Evolutionary conservation across 2,888 invertebrate genomes (phyloP).

Genomic region (Drosophila atroscutellata): DNA sequence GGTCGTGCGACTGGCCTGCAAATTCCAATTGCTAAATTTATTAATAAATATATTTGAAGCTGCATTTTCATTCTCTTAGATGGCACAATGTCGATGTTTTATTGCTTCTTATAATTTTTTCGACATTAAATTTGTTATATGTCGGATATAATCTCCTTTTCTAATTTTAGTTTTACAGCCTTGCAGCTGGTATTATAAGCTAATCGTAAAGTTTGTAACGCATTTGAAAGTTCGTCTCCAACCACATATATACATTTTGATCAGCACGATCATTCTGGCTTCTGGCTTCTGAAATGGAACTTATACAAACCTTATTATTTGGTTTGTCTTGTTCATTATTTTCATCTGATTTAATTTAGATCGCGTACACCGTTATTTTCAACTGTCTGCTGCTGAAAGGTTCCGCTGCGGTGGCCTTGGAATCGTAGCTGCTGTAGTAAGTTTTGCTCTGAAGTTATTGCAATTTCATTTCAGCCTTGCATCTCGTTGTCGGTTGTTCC

Average conservation of each 20-base stretch:
- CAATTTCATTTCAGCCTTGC: too few relatives aligned
- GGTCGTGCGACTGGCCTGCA: constrained; percentile 69
- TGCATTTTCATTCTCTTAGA: constrained; percentile 10
- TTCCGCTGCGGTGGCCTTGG: neutral
- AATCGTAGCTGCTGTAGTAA: neutral
- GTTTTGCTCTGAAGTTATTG: too few relatives aligned
- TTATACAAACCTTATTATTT: neutral
- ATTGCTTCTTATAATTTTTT: neutral
- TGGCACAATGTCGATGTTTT: neutral
- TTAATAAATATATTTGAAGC: constrained; percentile 39
- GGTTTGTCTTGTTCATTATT: neutral
- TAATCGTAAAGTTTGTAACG: neutral
- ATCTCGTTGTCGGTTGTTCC: too few relatives aligned
- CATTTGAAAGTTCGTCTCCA: neutral
- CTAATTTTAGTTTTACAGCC: neutral
- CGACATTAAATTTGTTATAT: neutral
- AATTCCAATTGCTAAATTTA: constrained; percentile 52
- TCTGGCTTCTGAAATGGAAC: neutral
- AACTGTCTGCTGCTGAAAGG: neutral
- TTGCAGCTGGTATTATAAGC: neutral
- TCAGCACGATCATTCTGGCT: neutral
- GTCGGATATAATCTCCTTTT: neutral
- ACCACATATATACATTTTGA: neutral
- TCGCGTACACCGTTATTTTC: too few relatives aligned
- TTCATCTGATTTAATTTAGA: too few relatives aligned